Evolutionary conservation across 2,888 invertebrate species (phyloP), one percentile per base, ranked within the genome.

Genomic region (Geophilus truncorum): DNA sequence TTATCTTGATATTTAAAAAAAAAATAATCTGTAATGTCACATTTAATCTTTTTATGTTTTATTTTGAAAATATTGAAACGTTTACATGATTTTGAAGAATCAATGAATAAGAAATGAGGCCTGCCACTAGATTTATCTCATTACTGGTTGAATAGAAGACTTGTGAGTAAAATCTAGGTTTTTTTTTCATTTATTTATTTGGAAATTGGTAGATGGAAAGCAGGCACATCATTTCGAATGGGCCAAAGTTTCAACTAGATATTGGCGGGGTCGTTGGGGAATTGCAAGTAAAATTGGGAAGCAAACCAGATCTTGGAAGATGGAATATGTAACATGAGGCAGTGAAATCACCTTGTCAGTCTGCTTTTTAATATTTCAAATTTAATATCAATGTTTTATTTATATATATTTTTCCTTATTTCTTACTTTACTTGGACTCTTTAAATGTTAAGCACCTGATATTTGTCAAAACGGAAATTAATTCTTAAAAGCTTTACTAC

Each of bases 281-380:
- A 62, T 62, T 25, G 62, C 28, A 62, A 62, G 28, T 62, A 62
- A 62, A 62, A 62, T 62, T 62, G 62, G 62, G 62, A 25, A 25
- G 62, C 45, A n/a, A 62, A 62, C 25, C 28, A 25, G 9, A 62
- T 62, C 62, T 62, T 62, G 62, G 62, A 62, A 62, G 28, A 62
- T 62, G 62, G 25, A 62, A 62, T 62, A 62, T 28, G 25, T 23
- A 62, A 7, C 12, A 62, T 62, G 62, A 62, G 62, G 62, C 62
- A 62, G 62, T 62, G 62, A 62, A 45, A 62, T 62, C 62, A 62
- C 23, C 62, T 62, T 62, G 57, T 62, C 62, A 62, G 45, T 45
- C 45, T 45, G 45, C 62, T 62, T 62, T 62, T 62, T 62, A 62
- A 62, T 62, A 62, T 62, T 62, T 62, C 62, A 62, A 62, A 62